Conservation (phyloP, 1,140 invertebrate species). For the Myzus persicae region DNA sequence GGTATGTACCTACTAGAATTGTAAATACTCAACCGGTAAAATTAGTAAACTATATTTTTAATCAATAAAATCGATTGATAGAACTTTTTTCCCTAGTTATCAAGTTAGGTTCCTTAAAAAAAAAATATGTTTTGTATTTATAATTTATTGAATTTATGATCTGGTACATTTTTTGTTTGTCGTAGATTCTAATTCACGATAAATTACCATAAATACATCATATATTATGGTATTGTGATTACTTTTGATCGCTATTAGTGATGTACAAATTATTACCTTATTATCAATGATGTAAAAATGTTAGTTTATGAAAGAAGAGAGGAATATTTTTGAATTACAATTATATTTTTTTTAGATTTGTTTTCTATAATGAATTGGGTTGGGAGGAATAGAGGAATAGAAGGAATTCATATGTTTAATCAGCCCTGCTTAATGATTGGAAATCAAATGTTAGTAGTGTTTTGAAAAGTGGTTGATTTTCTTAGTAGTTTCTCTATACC, state of each 20-base stretch:
- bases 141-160: not conserved
- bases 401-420: not conserved
- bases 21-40: not conserved
- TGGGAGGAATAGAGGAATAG: no score
- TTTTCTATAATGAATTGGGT: not conserved
- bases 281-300: not conserved
- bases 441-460: not conserved
- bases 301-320: no score
- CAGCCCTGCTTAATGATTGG: not conserved
- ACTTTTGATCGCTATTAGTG: not conserved
- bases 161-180: not conserved
- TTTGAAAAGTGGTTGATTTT: not conserved
- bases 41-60: not conserved
- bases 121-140: not conserved
- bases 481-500: not conserved
- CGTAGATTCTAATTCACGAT: not conserved
- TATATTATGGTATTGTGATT: not conserved
- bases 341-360: not conserved
- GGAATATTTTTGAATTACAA: not conserved
- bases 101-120: not conserved
- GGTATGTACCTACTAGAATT: not conserved
- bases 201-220: not conserved
- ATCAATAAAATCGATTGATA: not conserved
- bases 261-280: not conserved
- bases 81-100: not conserved